Percentiles rank a stretch among this genome's conserved stretches.
phyloP scores from a whole-genome alignment of 2,888 invertebrate genomes.

The Drosophila mercatorum region DNA sequence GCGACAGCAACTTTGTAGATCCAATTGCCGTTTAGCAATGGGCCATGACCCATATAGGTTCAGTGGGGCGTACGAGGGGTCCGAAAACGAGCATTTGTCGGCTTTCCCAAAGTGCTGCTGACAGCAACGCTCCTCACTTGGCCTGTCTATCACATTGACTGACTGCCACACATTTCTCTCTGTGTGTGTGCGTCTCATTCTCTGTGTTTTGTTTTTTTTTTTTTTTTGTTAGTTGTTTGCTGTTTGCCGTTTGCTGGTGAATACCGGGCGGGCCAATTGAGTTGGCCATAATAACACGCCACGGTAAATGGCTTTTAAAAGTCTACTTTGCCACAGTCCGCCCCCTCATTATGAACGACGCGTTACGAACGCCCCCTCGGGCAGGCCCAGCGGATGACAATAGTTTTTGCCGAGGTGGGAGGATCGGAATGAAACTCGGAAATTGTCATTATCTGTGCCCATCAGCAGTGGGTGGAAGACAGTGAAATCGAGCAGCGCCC shows the following conservation, averaged over 20 bases:
- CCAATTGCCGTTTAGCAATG: conserved; percentile 54
- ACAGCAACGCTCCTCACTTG: conserved; percentile 56
- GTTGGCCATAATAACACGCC: conserved; percentile 77
- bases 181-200: conserved; percentile 44
- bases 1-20: conserved; percentile 25
- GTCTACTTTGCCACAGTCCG: conserved; percentile 79
- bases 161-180: conserved; percentile 78
- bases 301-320: conserved; percentile 79
- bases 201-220: conserved; percentile 10
- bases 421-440: conserved; percentile 28
- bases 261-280: conserved; percentile 71
- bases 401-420: conserved; percentile 24
- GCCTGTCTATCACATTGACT: conserved; percentile 77
- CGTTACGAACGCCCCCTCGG: conserved; percentile 71
- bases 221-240: background rate
- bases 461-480: conserved; percentile 28
- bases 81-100: conserved; percentile 51
- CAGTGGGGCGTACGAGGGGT: conserved; percentile 25
- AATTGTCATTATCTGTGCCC: conserved; percentile 74
- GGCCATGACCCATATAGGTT: conserved; percentile 75
- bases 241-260: conserved; percentile 43
- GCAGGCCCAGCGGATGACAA: conserved; percentile 60
- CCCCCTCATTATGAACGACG: conserved; percentile 82
- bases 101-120: conserved; percentile 64
- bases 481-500: conserved; percentile 14